A percentile compares a stretch with the other conserved stretches of the same genome.
Conservation (phyloP, 1,140 invertebrate species). For the Caenorhabditis latens region DNA sequence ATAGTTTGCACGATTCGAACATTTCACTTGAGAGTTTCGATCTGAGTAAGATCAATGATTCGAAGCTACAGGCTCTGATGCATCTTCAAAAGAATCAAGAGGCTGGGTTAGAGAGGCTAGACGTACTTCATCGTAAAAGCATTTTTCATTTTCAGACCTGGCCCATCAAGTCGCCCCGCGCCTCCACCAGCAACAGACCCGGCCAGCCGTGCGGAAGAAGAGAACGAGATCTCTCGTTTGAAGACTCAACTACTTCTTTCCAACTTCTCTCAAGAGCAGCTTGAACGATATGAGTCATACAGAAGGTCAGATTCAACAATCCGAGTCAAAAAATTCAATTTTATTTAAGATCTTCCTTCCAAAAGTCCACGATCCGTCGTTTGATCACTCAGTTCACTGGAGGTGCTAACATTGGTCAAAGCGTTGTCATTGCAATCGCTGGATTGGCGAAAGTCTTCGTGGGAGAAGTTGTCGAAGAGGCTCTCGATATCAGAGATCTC, state of each 20-base stretch:
- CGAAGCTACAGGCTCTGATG: neutral
- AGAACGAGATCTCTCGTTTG: constrained; percentile 21
- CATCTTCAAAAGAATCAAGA: neutral
- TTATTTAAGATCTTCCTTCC: constrained; percentile 26
- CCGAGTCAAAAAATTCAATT: neutral
- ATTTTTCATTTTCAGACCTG: neutral
- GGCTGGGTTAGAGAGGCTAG: no score
- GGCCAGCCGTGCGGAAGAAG: neutral
- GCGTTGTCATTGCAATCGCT: constrained; percentile 63
- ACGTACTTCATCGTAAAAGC: no score
- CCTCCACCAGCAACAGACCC: neutral
- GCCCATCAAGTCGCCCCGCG: neutral
- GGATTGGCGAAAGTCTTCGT: constrained; percentile 63
- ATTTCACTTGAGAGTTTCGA: neutral
- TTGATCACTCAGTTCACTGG: constrained; percentile 22
- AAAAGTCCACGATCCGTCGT: constrained; percentile 40
- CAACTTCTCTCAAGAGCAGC: constrained; percentile 63
- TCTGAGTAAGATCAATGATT: neutral
- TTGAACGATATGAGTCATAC: constrained; percentile 61
- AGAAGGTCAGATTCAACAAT: constrained; percentile 23
- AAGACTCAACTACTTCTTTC: constrained; percentile 55
- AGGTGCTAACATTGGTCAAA: constrained; percentile 28
- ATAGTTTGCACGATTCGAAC: neutral
- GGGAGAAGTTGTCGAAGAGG: constrained; percentile 63
- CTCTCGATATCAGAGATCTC: constrained; percentile 56